Evolutionary conservation across 2,797 vertebrate species (phyloP), one percentile per base, ranked within the genome.

Genomic region (Neomorphus geoffroyi): DNA sequence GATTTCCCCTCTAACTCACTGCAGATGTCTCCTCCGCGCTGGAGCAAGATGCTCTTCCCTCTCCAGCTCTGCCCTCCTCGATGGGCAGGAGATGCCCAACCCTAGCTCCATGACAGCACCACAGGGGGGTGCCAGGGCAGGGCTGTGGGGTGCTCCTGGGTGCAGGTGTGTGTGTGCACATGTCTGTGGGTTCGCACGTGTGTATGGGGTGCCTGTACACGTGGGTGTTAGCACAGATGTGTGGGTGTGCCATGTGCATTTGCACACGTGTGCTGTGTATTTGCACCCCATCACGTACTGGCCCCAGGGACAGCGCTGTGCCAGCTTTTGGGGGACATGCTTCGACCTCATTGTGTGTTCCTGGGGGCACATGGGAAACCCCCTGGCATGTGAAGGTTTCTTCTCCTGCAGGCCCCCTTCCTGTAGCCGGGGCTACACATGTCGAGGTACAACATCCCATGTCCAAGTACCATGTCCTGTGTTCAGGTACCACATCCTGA

Each of bases 271-370:
- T 18, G 28, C 28, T 27, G 16, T 53, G 51, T 28, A 17, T 28
- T 10, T 18, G 17, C 51, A 16, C 26, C 26, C 53, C 18, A 2
- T 18, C 8, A 17, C 16, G 19, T 7, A 15, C 28, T 30, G 33
- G 33, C 66, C 46, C 45, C 66, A 3, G 28, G 35, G 26, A 8
- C 7, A 28, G 22, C 21, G 10, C 51, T 21, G 37, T 23, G 22
- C 48, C 48, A 4, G 4, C 28, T 33, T 41, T 41, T 11, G 16
- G 21, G 50, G 26, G 43, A 8, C 6, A 11, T 6, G 5, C 7
- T 1, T 9, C n/a, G 53, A 8, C 23, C 27, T 73, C 2, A 2
- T 27, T 11, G 27, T 1, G 1, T n/a, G 23, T n/a, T 65, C 27
- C 23, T 66, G 28, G 60, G 19, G 23, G 24, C 39, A 35, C 8